Evolutionary conservation across 1,140 invertebrate genomes (phyloP).

Genomic region (Brachionus manjavacas): DNA sequence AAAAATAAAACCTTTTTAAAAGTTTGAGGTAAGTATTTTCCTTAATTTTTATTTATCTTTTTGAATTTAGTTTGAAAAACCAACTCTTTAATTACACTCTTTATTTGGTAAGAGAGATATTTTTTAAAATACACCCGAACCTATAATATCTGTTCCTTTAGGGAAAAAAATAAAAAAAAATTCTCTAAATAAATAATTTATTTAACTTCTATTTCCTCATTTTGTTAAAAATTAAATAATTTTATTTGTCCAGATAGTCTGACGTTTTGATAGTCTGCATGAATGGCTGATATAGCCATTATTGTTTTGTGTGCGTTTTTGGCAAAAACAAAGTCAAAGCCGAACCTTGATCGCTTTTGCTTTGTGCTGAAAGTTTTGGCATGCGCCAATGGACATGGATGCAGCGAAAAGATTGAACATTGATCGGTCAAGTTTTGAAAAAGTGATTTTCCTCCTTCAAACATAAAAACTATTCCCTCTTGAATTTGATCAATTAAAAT

Average conservation of each 20-base stretch:
- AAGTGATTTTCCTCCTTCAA: background rate
- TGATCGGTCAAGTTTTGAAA: slow-evolving; percentile 7
- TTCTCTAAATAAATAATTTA: too few relatives aligned
- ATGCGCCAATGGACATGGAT: background rate
- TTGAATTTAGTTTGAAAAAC: too few relatives aligned
- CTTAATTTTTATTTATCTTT: too few relatives aligned
- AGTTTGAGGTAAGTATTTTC: too few relatives aligned
- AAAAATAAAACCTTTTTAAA: too few relatives aligned
- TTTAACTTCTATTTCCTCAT: too few relatives aligned
- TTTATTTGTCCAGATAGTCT: slow-evolving; percentile 2
- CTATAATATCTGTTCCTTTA: too few relatives aligned
- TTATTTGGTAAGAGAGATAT: too few relatives aligned
- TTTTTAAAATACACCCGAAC: too few relatives aligned
- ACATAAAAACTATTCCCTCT: slow-evolving; percentile 24
- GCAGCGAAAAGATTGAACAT: background rate
- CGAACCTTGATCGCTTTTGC: slow-evolving; percentile 20
- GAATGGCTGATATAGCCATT: background rate
- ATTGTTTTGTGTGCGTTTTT: background rate
- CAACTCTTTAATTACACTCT: too few relatives aligned
- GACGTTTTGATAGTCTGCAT: background rate
- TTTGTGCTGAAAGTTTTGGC: background rate
- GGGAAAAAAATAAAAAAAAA: too few relatives aligned
- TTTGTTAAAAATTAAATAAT: too few relatives aligned
- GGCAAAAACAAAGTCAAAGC: slow-evolving; percentile 12
- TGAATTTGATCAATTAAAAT: background rate